Conservation (phyloP, 2,113 vertebrate genomes). For the Phylloscopus trochilus region DNA sequence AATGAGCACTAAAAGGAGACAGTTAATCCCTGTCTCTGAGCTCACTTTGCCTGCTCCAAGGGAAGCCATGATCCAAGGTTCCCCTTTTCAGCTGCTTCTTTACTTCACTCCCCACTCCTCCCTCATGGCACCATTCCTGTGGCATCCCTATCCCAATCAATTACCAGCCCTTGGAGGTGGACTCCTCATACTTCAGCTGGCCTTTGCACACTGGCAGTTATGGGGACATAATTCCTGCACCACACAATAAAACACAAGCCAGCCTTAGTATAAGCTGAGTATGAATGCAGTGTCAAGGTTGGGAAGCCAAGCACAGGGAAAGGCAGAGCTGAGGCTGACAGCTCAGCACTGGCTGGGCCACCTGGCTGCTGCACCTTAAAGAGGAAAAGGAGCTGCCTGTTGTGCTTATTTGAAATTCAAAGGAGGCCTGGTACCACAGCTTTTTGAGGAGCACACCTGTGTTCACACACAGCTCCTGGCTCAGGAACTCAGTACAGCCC, state of each 20-base stretch:
- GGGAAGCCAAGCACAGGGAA: conserved; percentile 11
- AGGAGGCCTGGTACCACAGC: background rate
- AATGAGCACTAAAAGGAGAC: background rate
- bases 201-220: background rate
- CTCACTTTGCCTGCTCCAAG: background rate
- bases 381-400: background rate
- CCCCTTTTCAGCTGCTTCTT: background rate
- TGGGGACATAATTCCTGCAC: rapidly evolving
- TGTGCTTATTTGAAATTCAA: background rate
- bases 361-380: background rate
- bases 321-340: background rate
- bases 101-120: background rate
- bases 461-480: background rate
- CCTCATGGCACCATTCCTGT: background rate
- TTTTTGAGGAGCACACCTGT: background rate
- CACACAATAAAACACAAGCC: background rate
- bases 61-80: background rate
- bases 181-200: background rate
- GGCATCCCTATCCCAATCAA: background rate
- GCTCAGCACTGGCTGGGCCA: background rate
- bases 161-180: background rate
- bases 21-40: background rate
- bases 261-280: rapidly evolving
- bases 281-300: background rate
- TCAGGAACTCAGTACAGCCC: rapidly evolving